These are phyloP conservation scores for Dorcus hopei DNA, from an alignment of 2,888 invertebrate species.

Conservation along the genomic window DNA sequence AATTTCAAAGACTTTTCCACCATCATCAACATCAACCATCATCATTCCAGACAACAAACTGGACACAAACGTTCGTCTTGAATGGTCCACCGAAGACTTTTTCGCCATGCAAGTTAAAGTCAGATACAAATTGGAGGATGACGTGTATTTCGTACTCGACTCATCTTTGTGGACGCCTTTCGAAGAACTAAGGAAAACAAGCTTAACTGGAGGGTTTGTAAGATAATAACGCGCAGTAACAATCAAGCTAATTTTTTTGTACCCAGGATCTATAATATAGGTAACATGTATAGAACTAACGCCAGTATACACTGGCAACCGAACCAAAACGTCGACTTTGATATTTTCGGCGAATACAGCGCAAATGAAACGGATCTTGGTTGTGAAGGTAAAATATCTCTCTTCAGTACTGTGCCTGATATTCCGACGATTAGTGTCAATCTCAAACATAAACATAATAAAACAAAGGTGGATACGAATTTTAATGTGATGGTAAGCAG, in stretches of 20 bases:
- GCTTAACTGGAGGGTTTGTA: conserved; percentile 52
- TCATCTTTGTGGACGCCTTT: conserved; percentile 56
- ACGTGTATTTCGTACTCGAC: conserved; percentile 49
- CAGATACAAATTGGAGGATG: conserved; percentile 54
- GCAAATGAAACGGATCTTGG: conserved; percentile 45
- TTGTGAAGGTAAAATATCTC: conserved; percentile 53
- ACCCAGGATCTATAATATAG: conserved; percentile 52
- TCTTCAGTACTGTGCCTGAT: conserved; percentile 59
- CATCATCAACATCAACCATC: neutral
- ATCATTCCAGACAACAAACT: conserved; percentile 41
- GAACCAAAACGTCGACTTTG: conserved; percentile 56
- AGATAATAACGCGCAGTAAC: neutral
- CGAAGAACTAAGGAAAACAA: conserved; percentile 56
- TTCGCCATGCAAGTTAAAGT: conserved; percentile 61
- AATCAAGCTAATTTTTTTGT: conserved; percentile 22
- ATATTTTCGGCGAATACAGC: conserved; percentile 53
- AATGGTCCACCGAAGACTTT: conserved; percentile 67
- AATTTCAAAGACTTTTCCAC: conserved; percentile 17
- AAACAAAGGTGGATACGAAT: conserved; percentile 52
- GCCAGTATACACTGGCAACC: conserved; percentile 61
- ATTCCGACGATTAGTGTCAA: conserved; percentile 58
- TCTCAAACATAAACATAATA: conserved; percentile 55
- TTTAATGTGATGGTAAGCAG: conserved; percentile 51
- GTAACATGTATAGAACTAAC: conserved; percentile 53
- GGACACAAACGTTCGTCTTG: conserved; percentile 57